phyloP scores from a whole-genome alignment of 2,888 invertebrate genomes.

The Latrodectus elegans region DNA sequence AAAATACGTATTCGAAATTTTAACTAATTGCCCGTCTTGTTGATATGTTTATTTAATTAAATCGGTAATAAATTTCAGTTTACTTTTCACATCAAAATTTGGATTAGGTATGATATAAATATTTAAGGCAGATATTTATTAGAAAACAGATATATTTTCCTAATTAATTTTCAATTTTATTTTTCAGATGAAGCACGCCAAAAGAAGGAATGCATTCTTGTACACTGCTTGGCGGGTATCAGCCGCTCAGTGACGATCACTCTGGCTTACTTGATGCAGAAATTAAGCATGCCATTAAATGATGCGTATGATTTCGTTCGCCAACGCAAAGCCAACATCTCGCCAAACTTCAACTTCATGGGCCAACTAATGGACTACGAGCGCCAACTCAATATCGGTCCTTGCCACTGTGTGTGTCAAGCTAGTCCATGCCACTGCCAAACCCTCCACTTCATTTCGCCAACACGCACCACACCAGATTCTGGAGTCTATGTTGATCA shows the following conservation, averaged over 20 bases:
- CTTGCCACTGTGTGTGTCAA: conserved; percentile 49
- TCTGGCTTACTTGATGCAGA: conserved; percentile 96
- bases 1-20: no score
- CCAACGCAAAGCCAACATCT: conserved; percentile 93
- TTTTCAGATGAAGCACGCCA: conserved; percentile 90
- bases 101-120: no score
- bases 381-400: conserved; percentile 80
- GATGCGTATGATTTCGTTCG: conserved; percentile 97
- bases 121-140: neutral
- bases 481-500: conserved; percentile 94
- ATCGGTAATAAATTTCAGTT: no score
- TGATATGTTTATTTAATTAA: no score
- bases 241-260: conserved; percentile 97
- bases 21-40: no score
- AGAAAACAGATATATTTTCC: neutral
- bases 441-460: conserved; percentile 78
- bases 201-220: conserved; percentile 90
- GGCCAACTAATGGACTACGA: conserved; percentile 95
- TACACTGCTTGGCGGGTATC: conserved; percentile 97
- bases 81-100: no score
- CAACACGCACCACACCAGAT: conserved; percentile 87
- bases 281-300: conserved; percentile 89
- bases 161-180: neutral
- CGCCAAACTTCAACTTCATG: conserved; percentile 99
- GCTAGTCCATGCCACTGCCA: conserved; percentile 51